Conservation (phyloP, 2,888 invertebrate species). For the Toxonevra muliebris region DNA sequence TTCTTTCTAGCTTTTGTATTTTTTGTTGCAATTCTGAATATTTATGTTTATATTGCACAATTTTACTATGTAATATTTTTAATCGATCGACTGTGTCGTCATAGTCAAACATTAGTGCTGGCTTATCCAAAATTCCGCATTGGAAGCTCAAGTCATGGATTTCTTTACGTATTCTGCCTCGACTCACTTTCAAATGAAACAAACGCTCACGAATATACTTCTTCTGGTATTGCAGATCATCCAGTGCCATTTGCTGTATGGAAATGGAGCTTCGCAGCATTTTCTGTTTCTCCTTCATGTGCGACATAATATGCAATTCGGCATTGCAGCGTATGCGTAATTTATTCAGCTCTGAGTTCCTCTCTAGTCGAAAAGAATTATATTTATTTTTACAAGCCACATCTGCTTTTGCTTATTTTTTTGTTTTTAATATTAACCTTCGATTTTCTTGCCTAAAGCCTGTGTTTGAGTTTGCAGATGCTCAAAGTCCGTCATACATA, state of each 20-base stretch:
- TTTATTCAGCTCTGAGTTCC: constrained; percentile 50
- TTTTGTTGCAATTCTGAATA: constrained; percentile 8
- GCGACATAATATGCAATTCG: constrained; percentile 52
- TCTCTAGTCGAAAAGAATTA: constrained; percentile 44
- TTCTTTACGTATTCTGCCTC: constrained; percentile 41
- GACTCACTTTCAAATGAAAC: constrained; percentile 46
- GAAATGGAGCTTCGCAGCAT: constrained; percentile 40
- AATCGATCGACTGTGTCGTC: constrained; percentile 48
- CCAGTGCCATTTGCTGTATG: constrained; percentile 17
- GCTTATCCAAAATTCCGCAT: constrained; percentile 56
- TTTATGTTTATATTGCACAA: constrained; percentile 39
- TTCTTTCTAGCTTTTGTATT: constrained; percentile 6
- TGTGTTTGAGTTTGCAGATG: constrained; percentile 53
- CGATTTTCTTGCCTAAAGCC: constrained; percentile 56
- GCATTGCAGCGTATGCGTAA: constrained; percentile 46
- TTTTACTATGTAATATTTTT: constrained; percentile 15
- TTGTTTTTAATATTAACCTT: constrained; percentile 47
- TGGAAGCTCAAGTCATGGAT: constrained; percentile 47
- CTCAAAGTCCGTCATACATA: constrained; percentile 53
- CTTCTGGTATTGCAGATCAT: constrained; percentile 32
- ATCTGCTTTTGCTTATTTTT: background rate
- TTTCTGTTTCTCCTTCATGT: constrained; percentile 54
- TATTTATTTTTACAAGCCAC: too few species aligned
- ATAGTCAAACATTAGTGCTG: constrained; percentile 54
- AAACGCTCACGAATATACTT: constrained; percentile 41